Evolutionary conservation across 2,888 invertebrate species (phyloP).

Genomic region (Lasioglossum villosulum): DNA sequence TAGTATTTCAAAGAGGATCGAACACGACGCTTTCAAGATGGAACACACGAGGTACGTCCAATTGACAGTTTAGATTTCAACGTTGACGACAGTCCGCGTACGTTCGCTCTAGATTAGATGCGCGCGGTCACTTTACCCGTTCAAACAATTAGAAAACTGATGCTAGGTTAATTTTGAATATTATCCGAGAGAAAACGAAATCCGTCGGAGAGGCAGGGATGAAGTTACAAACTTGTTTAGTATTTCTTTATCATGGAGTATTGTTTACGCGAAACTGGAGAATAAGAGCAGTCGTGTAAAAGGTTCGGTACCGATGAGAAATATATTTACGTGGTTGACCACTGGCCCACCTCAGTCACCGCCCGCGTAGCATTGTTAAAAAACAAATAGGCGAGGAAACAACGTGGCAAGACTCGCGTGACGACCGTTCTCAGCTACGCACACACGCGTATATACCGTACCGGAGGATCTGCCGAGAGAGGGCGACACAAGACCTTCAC

Average conservation of each 20-base stretch:
- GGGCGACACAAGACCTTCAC: constrained; percentile 74
- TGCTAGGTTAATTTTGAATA: neutral
- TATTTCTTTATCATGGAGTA: neutral
- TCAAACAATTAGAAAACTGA: neutral
- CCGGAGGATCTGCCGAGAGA: constrained; percentile 47
- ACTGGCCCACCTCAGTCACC: constrained; percentile 33
- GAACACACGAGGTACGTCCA: neutral
- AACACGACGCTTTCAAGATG: constrained; percentile 19
- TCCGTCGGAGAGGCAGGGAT: too few relatives aligned
- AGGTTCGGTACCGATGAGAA: constrained; percentile 10
- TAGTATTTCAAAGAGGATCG: constrained; percentile 31
- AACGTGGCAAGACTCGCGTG: constrained; percentile 65
- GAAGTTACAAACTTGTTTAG: neutral
- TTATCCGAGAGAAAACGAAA: neutral
- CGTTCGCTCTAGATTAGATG: neutral
- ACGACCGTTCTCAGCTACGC: constrained; percentile 55
- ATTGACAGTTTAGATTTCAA: constrained; percentile 26
- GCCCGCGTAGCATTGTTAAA: neutral
- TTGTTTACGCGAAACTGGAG: neutral
- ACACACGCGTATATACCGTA: constrained; percentile 56
- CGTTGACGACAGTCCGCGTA: neutral
- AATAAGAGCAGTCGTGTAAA: neutral
- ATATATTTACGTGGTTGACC: neutral
- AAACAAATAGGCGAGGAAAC: constrained; percentile 29
- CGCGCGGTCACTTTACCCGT: neutral